Percentiles rank a stretch among this genome's conserved stretches.
phyloP scores from a whole-genome alignment of 2,113 vertebrate genomes.

The Nothobranchius kuhntae region DNA sequence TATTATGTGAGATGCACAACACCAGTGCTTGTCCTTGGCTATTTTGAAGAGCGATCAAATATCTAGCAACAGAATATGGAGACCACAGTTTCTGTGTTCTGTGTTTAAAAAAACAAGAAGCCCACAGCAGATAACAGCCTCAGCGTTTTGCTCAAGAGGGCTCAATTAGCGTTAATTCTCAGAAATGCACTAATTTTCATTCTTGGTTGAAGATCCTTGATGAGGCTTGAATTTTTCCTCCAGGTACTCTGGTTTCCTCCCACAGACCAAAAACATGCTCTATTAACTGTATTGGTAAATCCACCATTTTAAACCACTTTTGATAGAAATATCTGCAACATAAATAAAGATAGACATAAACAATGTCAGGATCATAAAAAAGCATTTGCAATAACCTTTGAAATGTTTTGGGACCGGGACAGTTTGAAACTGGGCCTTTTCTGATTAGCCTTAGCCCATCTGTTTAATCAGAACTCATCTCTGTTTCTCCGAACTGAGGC shows the following conservation, averaged over 20 bases:
- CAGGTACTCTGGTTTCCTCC: too few relatives aligned
- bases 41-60: constrained; percentile 56
- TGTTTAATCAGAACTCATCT: too few relatives aligned
- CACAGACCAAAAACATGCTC: too few relatives aligned
- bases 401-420: too few relatives aligned
- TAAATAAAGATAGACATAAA: too few relatives aligned
- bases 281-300: too few relatives aligned
- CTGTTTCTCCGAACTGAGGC: too few relatives aligned
- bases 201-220: background rate
- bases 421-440: background rate
- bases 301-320: too few relatives aligned
- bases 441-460: too few relatives aligned
- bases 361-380: too few relatives aligned
- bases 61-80: constrained; percentile 39
- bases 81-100: constrained; percentile 42
- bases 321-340: too few relatives aligned
- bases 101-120: constrained; percentile 8
- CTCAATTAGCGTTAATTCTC: background rate
- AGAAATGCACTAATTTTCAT: constrained; percentile 1
- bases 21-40: constrained; percentile 41
- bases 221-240: background rate
- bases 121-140: background rate
- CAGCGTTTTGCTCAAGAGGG: background rate
- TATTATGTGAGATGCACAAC: constrained; percentile 52
- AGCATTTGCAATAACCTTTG: too few relatives aligned